Evolutionary conservation across 2,113 vertebrate species (phyloP), one percentile per base, ranked within the genome.

Genomic region (Rhinichthys klamathensis): DNA sequence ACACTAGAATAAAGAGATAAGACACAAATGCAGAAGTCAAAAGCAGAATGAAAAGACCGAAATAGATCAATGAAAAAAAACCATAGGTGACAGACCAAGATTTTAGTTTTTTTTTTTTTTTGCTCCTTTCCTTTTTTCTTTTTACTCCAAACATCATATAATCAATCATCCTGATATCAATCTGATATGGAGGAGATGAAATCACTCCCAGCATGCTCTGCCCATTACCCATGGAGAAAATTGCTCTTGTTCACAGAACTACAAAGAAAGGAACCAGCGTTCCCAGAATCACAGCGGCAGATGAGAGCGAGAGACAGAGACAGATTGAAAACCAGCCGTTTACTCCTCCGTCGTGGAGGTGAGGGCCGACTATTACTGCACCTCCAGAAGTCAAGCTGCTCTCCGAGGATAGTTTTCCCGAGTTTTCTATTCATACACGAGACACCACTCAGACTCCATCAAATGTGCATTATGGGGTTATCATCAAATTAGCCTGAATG

Each of bases 81-180:
- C n/a, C n/a, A 63, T n/a, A 21, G 6, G 56, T 27, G 46, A 70
- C 67, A 25, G 12, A 16, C 6, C 6, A 41, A 70, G 21, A 16
- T n/a, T n/a, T n/a, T 18, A 25, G 27, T 44, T n/a, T 6, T 60
- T 35, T 25, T 2, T 21, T 35, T 27, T 49, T 11, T 30, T 70
- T 75, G 15, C 2, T 56, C 5, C 73, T 60, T 67, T 49, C 73
- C n/a, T 75, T 0, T 72, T 88, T 38, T n/a, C 38, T 25, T 44
- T 32, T 6, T 12, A n/a, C 54, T 15, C 18, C 23, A 78, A 78
- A 61, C 56, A 80, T 54, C n/a, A 63, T 60, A 86, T 63, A 86
- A 92, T 92, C 85, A 88, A 87, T 91, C 88, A 87, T 76, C 83
- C 75, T 88, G 86, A 90, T 88, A 85, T 77, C 72, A 58, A 61